These are phyloP conservation scores for Spermophilus dauricus DNA, from an alignment of 2,113 vertebrate species.

Conservation along the genomic window DNA sequence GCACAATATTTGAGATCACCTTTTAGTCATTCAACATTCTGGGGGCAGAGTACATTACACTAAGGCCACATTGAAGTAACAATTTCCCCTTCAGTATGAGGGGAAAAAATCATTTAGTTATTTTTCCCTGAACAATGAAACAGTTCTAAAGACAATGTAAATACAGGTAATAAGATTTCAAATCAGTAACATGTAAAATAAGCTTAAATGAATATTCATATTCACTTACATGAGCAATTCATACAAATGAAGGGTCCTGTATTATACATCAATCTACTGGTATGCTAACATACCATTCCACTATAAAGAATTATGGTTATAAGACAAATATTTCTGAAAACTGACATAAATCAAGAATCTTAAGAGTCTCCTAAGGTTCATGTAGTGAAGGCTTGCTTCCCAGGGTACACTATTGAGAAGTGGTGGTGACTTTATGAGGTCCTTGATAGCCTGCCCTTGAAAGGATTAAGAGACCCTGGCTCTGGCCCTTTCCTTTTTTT, in stretches of 20 bases:
- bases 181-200: constrained; percentile 80
- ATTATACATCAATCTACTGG: constrained; percentile 70
- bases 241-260: constrained; percentile 64
- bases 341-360: constrained; percentile 4
- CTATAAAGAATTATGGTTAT: constrained; percentile 68
- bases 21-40: constrained; percentile 78
- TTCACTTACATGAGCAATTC: constrained; percentile 7
- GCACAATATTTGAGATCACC: constrained; percentile 75
- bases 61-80: constrained; percentile 76
- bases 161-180: constrained; percentile 83
- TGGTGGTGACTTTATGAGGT: background rate
- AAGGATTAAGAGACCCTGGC: background rate
- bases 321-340: constrained; percentile 72
- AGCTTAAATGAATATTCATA: background rate
- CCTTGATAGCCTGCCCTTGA: background rate
- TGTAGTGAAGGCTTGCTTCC: background rate
- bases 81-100: constrained; percentile 78
- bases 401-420: background rate
- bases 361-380: background rate
- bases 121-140: constrained; percentile 81
- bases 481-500: background rate
- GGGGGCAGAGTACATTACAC: constrained; percentile 52
- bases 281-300: constrained; percentile 65
- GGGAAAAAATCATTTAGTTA: constrained; percentile 81
- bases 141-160: constrained; percentile 79